Base-by-base conservation (phyloP, 2,797 vertebrate genomes). In the Catamblyrhynchus diadema region DNA sequence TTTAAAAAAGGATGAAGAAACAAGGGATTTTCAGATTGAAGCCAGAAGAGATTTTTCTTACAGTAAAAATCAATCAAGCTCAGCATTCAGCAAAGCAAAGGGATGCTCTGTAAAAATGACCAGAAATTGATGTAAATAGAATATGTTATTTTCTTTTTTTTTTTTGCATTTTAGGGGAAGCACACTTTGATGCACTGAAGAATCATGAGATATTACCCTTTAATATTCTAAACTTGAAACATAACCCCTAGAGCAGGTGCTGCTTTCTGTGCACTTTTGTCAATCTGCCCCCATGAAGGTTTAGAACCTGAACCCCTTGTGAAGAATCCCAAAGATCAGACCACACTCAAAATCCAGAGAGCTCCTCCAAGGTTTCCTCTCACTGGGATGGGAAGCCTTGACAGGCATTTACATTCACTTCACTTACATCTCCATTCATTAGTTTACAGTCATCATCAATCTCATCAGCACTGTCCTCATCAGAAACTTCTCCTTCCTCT, bases 401-500 rank as follows among this genome's bases (percentile, higher is more conserved):
- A 9, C 9, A 9, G 7, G 47, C 6, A 30, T 90, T 86, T 8
- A 18, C 24, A 61, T 42, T 70, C 22, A 25, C 50, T 45, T 41
- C 59, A 98, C 99, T 94, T 98, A 99, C 99, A 57, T 99, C 99
- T 97, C 99, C 99, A 3, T 99, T 98, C 97, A 99, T 98, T 54
- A 99, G 96, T 95, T 99, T 99, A 92, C 98, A 99, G 96, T 99
- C 99, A 2, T 99, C 99, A 12, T 99, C 99, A 35, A 99, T 99
- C 97, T 99, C 99, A 12, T 99, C 99, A 0, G 99, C 99, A 0
- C 99, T 99, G 98, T 99, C 99, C 94, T 99, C 99, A 3, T 99
- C 99, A 0, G 99, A 99, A 86, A 99, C 99, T 42, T 99, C 99
- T 1, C 99, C 99, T 93, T 99, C 99, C 80, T 99, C 99, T 1